Percentiles rank a stretch among this genome's conserved stretches.
Conservation (phyloP, 1,140 invertebrate species). For the Meloidogyne exigua region DNA sequence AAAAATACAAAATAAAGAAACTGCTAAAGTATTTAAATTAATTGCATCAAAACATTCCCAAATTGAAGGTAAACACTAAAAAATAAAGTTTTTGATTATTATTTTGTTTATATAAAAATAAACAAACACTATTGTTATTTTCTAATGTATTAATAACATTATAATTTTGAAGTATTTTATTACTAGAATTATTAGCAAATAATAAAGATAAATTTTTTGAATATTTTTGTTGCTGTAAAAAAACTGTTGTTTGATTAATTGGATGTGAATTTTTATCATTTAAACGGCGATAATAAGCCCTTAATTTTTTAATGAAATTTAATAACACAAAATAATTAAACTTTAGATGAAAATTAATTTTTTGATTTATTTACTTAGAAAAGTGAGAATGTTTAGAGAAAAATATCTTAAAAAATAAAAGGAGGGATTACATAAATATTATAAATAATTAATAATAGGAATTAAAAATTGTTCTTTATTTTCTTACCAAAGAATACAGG, state of each 20-base stretch:
- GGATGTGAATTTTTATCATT: slow-evolving; percentile 7
- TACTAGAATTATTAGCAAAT: background rate
- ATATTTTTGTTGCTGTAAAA: background rate
- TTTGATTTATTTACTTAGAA: no score
- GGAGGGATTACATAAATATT: no score
- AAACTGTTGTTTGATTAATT: background rate
- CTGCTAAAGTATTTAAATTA: slow-evolving; percentile 44
- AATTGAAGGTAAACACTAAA: slow-evolving; percentile 47
- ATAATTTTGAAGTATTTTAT: background rate
- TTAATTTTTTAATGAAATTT: background rate
- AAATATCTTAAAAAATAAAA: no score
- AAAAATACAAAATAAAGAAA: slow-evolving; percentile 38
- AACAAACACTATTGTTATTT: background rate
- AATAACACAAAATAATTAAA: no score
- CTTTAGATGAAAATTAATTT: no score
- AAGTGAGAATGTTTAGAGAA: no score
- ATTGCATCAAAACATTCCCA: slow-evolving; percentile 47
- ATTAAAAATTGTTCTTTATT: no score
- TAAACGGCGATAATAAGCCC: slow-evolving; percentile 24
- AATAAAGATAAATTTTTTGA: background rate
- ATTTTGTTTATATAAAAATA: background rate
- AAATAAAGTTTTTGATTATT: background rate
- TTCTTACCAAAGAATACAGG: slow-evolving; percentile 22
- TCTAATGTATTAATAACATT: background rate
- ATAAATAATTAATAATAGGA: no score